Conservation (phyloP, 2,113 vertebrate species). For the Desmodus rotundus region DNA sequence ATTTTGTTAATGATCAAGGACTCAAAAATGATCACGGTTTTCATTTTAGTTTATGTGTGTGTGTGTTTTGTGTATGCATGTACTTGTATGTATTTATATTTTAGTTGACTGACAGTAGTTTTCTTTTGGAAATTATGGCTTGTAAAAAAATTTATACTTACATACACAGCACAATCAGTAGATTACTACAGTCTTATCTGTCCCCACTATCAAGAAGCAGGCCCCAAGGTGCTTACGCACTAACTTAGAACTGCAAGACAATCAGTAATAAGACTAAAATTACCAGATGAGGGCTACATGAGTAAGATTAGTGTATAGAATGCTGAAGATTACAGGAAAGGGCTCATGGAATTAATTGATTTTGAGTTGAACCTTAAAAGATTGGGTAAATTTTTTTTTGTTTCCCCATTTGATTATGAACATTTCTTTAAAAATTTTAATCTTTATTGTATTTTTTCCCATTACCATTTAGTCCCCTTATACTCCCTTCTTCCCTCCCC, state of each 20-base stretch:
- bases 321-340: not conserved
- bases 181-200: not conserved
- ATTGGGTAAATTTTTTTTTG: not conserved
- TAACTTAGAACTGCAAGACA: not conserved
- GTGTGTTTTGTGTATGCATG: not conserved
- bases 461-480: too few relatives aligned
- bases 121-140: not conserved
- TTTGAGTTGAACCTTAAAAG: not conserved
- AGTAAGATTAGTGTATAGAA: not conserved
- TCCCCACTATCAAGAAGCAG: not conserved
- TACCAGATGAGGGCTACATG: not conserved
- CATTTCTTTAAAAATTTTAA: not conserved
- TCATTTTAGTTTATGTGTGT: not conserved
- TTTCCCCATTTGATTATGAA: not conserved
- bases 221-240: not conserved
- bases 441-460: too few relatives aligned
- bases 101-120: not conserved
- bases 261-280: not conserved
- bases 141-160: not conserved
- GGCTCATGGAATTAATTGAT: not conserved
- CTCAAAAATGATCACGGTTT: not conserved
- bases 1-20: not conserved
- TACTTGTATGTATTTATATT: not conserved
- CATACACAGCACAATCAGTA: not conserved
- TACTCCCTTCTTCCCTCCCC: too few relatives aligned